Evolutionary conservation across 2,797 vertebrate species (phyloP), one percentile per base, ranked within the genome.

Genomic region (Danio tinwini): DNA sequence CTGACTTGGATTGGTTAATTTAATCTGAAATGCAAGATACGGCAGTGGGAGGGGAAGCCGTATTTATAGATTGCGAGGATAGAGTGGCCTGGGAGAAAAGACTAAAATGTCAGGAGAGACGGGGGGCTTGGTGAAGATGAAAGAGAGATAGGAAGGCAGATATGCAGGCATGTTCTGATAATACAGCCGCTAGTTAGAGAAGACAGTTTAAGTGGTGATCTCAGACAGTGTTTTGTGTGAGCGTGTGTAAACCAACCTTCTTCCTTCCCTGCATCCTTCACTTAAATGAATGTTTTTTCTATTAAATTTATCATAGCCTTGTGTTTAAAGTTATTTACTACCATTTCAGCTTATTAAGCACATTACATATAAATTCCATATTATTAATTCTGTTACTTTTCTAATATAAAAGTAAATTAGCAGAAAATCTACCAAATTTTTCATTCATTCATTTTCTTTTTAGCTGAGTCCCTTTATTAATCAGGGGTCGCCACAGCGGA

Each of bases 41-140:
- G 16, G 72, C 19, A 52, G 55, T 58, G 10, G 10, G 55, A 72
- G 62, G 47, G 44, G 42, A 73, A 61, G 63, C 53, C 11, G 1
- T 81, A 81, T 75, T 81, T 75, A 81, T 75, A 74, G 79, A 69
- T 52, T 81, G 49, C 47, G 47, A 44, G 2, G 29, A 81, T 29
- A 29, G 29, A 29, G n/a, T 50, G 45, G 47, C 44, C 68, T 63
- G 19, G 56, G n/a, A 63, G 72, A 73, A 37, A 64, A 39, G 45
- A 17, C 47, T 63, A 13, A 37, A 13, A 59, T 47, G 65, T 55
- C 45, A 21, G n/a, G 67, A 29, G n/a, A 37, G 4, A 19, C 29
- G 21, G 11, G 64, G 40, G 64, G 12, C 49, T 14, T 19, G 6
- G 16, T 58, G 44, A 50, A 69, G 65, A 68, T 59, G 40, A 50